Evolutionary conservation across 1,140 invertebrate species (phyloP), one percentile per base, ranked within the genome.

Genomic region (Adelges cooleyi): DNA sequence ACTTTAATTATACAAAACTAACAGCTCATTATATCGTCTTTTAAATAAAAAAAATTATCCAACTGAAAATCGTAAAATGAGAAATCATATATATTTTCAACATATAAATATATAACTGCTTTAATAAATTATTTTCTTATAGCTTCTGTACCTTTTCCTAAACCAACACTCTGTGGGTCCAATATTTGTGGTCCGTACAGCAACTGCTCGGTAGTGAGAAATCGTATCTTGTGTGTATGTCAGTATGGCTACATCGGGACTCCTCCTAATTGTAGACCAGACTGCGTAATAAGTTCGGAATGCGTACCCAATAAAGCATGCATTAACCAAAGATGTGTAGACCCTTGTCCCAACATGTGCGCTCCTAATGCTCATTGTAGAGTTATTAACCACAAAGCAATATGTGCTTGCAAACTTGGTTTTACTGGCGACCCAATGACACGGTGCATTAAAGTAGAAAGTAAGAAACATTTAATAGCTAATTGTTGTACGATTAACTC

Each of bases 381-480:
- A 73, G 79, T 83, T 13, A 77, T 83, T 53, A 84, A 84, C 71
- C 82, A 84, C 69, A 81, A 80, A 69, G 80, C 83, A 1, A 80
- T 84, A 69, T 84, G 83, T 72, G 79, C 76, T 40, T 86, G 84
- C 69, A 78, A 78, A 68, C 69, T 73, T 17, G 79, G 80, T 22
- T 81, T 78, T 69, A 82, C 79, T 72, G 80, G 84, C 29, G 82
- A 86, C 77, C 84, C 84, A 36, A 84, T 84, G 69, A 79, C 78
- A 49, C 77, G 81, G 70, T 86, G 85, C 70, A 62, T 69, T 4
- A 67, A 40, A 33, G 44, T 40, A 33, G n/a, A 49, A 66, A 51
- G 36, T 49, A 38, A 42, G 20, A 8, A 29, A 49, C 65, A 6
- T 22, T 4, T 2, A 27, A 52, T 40, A 2, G 1, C 25, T 8